Base-by-base conservation (phyloP, 2,113 vertebrate species). In the Ardeotis arabs region DNA sequence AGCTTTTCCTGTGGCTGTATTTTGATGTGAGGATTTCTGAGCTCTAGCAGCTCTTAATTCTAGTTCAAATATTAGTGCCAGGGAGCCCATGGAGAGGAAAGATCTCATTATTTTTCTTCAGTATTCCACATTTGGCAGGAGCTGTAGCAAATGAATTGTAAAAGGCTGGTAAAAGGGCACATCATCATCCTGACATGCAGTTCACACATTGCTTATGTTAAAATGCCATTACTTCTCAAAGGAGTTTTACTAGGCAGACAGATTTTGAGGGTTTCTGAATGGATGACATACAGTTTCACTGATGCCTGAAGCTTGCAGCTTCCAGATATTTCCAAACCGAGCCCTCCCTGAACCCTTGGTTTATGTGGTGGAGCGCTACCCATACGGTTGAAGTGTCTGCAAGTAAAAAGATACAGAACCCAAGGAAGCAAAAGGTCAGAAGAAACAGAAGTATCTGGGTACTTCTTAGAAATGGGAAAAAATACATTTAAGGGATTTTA, bases 51-150 rank as follows among this genome's bases (percentile, higher is more conserved):
- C 70, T 91, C 59, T 92, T 93, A 89, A 92, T 94, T 93, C 60
- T 56, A 73, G 44, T 78, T 95, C 76, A 87, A 91, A 81, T 87
- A 81, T 84, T 78, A 91, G 87, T 67, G 56, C 49, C 90, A 95
- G 33, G n/a, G 45, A 93, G 45, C 63, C 67, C 41, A 59, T 10
- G 27, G 56, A 41, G 15, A 89, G n/a, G 72, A 91, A 81, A 94
- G 22, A 49, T 75, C 59, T 87, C 45, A 39, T 80, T 63, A 28
- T 59, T 82, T 94, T 91, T 77, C 31, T 10, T 66, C 22, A 75
- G 74, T 41, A 62, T 69, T 78, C 60, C 52, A 72, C 52, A 33
- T 73, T 63, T 59, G 74, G 44, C 87, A 87, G 74, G 24, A 81
- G 31, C 67, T 93, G 39, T 18, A 94, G 80, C 59, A 95, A 95